A percentile compares a stretch with the other conserved stretches of the same genome.
Evolutionary conservation across 2,113 vertebrate species (phyloP).

Genomic region (Hydrolagus affinis): DNA sequence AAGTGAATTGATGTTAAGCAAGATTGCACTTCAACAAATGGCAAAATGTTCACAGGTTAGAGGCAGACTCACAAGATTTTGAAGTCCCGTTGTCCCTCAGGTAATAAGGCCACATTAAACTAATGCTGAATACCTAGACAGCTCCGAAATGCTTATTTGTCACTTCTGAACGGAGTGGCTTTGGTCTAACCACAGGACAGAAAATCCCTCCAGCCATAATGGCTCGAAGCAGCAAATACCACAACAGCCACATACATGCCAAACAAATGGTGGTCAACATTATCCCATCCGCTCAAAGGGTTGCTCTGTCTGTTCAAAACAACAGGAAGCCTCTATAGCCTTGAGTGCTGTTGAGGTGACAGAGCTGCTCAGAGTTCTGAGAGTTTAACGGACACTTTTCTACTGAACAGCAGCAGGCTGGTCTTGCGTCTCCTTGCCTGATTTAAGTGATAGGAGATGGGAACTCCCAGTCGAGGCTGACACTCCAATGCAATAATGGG

Average conservation of each 20-base stretch:
- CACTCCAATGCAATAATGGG: no score
- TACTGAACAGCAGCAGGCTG: conserved; percentile 33
- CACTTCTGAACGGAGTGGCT: not conserved
- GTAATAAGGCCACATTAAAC: not conserved
- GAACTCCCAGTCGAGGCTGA: no score
- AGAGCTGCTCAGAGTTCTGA: no score
- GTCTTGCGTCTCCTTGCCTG: conserved; percentile 1
- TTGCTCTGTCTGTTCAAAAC: conserved; percentile 40
- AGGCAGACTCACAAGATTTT: no score
- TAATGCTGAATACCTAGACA: not conserved
- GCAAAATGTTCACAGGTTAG: no score
- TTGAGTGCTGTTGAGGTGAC: conserved; percentile 36
- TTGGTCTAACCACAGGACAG: conserved; percentile 32
- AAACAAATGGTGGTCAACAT: conserved; percentile 42
- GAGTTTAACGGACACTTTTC: conserved; percentile 32
- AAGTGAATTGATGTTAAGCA: no score
- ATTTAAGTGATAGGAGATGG: not conserved
- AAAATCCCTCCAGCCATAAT: conserved; percentile 38
- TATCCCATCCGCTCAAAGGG: conserved; percentile 33
- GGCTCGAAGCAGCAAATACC: conserved; percentile 39
- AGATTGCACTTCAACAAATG: no score
- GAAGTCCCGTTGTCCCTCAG: not conserved
- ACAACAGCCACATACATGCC: conserved; percentile 35
- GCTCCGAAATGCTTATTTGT: not conserved
- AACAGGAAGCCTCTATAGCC: conserved; percentile 35